A percentile compares a stretch with the other conserved stretches of the same genome.
phyloP scores from a whole-genome alignment of 2,888 invertebrate species.

The Drosophila percnosoma region DNA sequence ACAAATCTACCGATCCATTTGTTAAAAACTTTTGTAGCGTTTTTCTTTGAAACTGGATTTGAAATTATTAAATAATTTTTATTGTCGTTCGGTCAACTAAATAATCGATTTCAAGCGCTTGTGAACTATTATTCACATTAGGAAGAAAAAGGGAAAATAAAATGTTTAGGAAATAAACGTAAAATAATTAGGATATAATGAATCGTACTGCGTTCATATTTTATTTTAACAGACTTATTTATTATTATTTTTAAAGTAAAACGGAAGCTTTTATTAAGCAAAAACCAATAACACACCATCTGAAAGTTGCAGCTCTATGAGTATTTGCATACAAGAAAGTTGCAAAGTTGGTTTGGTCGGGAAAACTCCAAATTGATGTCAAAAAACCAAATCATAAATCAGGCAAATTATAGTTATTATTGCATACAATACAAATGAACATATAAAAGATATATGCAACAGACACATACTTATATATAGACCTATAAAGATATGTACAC shows the following conservation, averaged over 20 bases:
- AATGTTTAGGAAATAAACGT: background rate
- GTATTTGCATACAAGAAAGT: constrained; percentile 26
- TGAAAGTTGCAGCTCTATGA: background rate
- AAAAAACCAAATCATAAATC: constrained; percentile 76
- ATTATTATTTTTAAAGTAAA: background rate
- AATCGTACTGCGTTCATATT: background rate
- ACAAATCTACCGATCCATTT: background rate
- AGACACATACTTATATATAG: constrained; percentile 6
- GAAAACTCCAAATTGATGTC: constrained; percentile 72
- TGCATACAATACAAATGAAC: constrained; percentile 59
- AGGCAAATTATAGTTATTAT: constrained; percentile 78
- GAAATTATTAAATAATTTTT: background rate
- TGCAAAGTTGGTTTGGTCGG: constrained; percentile 9
- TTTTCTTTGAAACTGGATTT: background rate
- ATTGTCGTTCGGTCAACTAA: background rate
- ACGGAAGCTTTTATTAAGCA: background rate
- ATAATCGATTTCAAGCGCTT: background rate
- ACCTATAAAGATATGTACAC: constrained; percentile 46
- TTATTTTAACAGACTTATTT: background rate
- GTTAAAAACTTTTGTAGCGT: background rate
- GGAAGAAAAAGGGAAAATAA: background rate
- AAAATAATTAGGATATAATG: background rate
- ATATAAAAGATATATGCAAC: constrained; percentile 36
- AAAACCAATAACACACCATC: background rate
- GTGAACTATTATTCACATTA: background rate